Conservation (phyloP, 1,140 invertebrate species). For the Drosophila sucinea region DNA sequence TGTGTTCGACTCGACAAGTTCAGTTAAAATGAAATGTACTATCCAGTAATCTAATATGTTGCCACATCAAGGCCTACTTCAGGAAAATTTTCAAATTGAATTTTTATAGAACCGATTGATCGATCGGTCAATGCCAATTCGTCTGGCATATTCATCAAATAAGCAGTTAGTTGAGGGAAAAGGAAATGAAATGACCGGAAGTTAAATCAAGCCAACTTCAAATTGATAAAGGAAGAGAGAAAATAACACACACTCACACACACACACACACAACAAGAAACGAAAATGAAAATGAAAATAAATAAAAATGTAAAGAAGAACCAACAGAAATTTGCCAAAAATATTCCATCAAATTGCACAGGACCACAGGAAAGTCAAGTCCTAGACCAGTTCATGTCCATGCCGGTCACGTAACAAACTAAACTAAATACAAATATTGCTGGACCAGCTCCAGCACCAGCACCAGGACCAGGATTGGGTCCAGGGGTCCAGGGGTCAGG, state of each 20-base stretch:
- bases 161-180: conserved; percentile 2
- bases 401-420: conserved; percentile 48
- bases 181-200: conserved; percentile 80
- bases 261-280: too few relatives aligned
- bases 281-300: not conserved
- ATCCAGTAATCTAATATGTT: too few relatives aligned
- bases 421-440: conserved; percentile 20
- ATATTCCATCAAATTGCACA: conserved; percentile 24
- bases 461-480: too few relatives aligned
- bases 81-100: too few relatives aligned
- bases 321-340: conserved; percentile 35
- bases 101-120: too few relatives aligned
- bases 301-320: not conserved
- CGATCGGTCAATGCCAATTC: too few relatives aligned
- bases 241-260: conserved; percentile 30
- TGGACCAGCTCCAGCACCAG: too few relatives aligned
- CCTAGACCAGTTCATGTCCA: conserved; percentile 4
- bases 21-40: too few relatives aligned
- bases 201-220: conserved; percentile 74
- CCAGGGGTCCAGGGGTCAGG: too few relatives aligned
- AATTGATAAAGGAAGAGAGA: conserved; percentile 33
- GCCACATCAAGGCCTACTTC: too few relatives aligned
- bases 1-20: too few relatives aligned
- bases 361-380: conserved; percentile 4
- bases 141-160: too few relatives aligned